Base-by-base conservation (phyloP, 2,888 invertebrate genomes). In the Deilephila elpenor region DNA sequence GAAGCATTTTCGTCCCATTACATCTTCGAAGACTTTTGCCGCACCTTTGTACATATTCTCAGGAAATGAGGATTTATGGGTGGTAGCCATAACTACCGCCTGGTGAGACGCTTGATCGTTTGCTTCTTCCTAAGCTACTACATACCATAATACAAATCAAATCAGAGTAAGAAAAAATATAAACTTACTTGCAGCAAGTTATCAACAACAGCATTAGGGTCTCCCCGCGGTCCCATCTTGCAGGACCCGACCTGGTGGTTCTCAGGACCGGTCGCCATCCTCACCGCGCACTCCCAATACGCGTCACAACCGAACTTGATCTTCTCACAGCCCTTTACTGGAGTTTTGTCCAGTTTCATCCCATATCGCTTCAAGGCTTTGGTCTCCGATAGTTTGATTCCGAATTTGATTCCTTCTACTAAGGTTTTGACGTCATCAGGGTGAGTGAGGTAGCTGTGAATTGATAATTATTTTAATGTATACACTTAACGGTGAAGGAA, bases 171-270 rank as follows among this genome's bases (percentile, higher is more conserved):
- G 4, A 70, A 0, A 59, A 53, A n/a, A 19, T 17, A 34, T 14
- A 44, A 20, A 67, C 61, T 20, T 75, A 94, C 95, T 91, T 95
- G 95, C n/a, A 97, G 90, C 80, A 96, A 93, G 62, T 96, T 95
- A 86, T 97, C 96, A 0, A 97, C 97, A 0, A 97, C 97, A 0
- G 97, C 97, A 80, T 95, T 89, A 0, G 96, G 96, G 87, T 98
- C 97, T 0, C 95, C 95, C 0, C 95, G 78, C 0, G 97, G 97
- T 0, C 97, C 98, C 98, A 98, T 98, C 94, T 96, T 97, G 87
- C 97, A 97, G 20, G 97, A 96, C 1, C 97, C 97, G 0, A 96
- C 97, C 90, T 97, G 97, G 87, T 98, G 98, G 87, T 98, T 97
- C 92, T 97, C 97, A 0, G 97, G 97, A 0, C 96, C 97, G 0